Conservation (phyloP, 2,888 invertebrate species). For the Abscondita cerata region DNA sequence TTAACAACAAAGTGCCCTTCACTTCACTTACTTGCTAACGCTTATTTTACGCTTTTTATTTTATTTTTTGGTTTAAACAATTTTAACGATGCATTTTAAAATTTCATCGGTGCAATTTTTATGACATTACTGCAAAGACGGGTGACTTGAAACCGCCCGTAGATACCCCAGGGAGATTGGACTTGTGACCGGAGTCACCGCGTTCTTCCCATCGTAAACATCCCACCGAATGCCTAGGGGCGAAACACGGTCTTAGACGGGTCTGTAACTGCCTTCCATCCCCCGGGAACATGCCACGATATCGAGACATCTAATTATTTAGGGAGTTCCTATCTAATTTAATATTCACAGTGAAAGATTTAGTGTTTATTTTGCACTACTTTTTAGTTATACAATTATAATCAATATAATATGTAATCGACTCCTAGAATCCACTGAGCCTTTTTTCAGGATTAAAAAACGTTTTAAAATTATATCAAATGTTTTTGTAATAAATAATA, state of each 20-base stretch:
- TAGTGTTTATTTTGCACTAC: conserved; percentile 19
- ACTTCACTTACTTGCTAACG: too few relatives aligned
- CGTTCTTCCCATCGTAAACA: conserved; percentile 54
- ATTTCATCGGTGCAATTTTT: conserved; percentile 25
- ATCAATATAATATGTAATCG: too few relatives aligned
- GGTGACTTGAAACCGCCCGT: conserved; percentile 41
- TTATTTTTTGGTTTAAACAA: too few relatives aligned
- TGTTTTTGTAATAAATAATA: too few relatives aligned
- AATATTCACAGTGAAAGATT: conserved; percentile 43
- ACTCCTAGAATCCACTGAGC: too few relatives aligned
- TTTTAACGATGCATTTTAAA: conserved; percentile 9
- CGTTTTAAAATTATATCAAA: too few relatives aligned
- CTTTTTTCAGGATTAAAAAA: too few relatives aligned
- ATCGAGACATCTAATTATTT: conserved; percentile 48
- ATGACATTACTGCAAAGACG: conserved; percentile 20
- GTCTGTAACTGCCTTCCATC: conserved; percentile 35
- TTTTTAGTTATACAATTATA: too few relatives aligned
- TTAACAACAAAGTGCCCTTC: neutral
- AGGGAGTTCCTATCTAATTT: conserved; percentile 45
- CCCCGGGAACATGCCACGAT: conserved; percentile 42
- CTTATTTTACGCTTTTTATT: neutral
- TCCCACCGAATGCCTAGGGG: conserved; percentile 41
- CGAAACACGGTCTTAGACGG: conserved; percentile 27
- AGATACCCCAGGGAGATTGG: conserved; percentile 45
- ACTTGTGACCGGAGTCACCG: conserved; percentile 50